phyloP scores from a whole-genome alignment of 2,888 invertebrate genomes.

The Megalurothrips usitatus region DNA sequence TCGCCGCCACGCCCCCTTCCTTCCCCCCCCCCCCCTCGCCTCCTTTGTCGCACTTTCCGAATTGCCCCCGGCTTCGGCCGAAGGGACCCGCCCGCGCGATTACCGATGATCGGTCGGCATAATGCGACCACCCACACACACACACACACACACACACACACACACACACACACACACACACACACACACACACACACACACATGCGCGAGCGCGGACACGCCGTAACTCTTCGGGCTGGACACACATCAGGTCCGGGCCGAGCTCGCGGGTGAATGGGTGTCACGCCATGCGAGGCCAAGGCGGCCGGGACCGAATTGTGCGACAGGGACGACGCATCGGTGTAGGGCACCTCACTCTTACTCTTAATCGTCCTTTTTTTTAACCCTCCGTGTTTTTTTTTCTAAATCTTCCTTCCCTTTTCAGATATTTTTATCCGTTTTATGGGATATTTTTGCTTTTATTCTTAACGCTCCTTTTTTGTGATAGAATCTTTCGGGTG shows the following conservation, averaged over 20 bases:
- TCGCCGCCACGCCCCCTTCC: not conserved
- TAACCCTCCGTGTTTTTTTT: too few species aligned
- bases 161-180: not conserved
- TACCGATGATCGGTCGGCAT: too few species aligned
- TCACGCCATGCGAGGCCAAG: not conserved
- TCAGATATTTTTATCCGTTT: too few species aligned
- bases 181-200: not conserved
- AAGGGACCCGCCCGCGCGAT: too few species aligned
- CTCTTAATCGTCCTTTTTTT: not conserved
- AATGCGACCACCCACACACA: not conserved
- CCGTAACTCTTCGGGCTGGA: conserved; percentile 5
- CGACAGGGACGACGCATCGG: not conserved
- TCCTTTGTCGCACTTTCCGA: not conserved
- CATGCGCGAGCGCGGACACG: not conserved
- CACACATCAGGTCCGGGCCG: not conserved
- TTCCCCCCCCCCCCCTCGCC: not conserved
- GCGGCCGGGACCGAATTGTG: not conserved
- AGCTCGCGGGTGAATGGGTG: not conserved
- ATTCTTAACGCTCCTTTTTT: too few species aligned
- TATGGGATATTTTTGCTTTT: too few species aligned
- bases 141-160: conserved; percentile 1
- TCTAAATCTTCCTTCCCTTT: too few species aligned
- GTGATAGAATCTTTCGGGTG: too few species aligned
- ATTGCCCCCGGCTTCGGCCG: too few species aligned
- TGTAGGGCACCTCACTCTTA: not conserved